Evolutionary conservation across 2,888 invertebrate species (phyloP), one percentile per base, ranked within the genome.

Genomic region (Nemotelus nigrinus): DNA sequence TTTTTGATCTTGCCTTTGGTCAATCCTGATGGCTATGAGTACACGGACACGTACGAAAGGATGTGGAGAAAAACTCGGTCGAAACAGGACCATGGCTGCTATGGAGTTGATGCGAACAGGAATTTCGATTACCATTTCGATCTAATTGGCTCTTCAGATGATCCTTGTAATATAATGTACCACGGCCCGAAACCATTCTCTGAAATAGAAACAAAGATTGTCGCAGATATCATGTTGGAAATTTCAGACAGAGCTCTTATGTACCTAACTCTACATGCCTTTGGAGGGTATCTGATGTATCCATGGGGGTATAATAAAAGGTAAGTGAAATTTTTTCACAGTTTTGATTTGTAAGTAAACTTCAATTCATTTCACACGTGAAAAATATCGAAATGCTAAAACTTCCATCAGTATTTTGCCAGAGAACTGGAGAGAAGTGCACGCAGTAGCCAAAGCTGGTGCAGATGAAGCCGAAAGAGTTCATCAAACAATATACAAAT

Each of bases 241-340:
- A 83, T 90, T 47, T 86, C 89, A 64, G 83, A 81, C 76, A 82
- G 83, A 5, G 84, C 84, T 43, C 89, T 91, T 72, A 86, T 93
- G 78, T 95, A 93, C 84, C 83, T 95, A 8, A 91, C 92, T 0
- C 87, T 95, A 79, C 95, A 96, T 83, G 92, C 94, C 25, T 94
- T 90, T 82, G 94, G 94, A 10, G 89, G 90, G 80, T 91, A 90
- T 84, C 85, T 93, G 45, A 83, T 93, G 2, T 92, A 93, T 82
- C 91, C 92, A 0, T 93, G 92, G 92, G 92, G 92, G 2, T 92
- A 89, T 63, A 84, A 85, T 25, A 25, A 25, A 2, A 83, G 89
- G 57, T 90, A 90, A 25, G 25, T 25, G 25, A 25, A 1, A 25
- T 8, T 3, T 53, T 47, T 70, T 3, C 10, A 47, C 5, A 5